A percentile compares a stretch with the other conserved stretches of the same genome.
phyloP scores from a whole-genome alignment of 2,888 invertebrate genomes.

The Graphium colonna region DNA sequence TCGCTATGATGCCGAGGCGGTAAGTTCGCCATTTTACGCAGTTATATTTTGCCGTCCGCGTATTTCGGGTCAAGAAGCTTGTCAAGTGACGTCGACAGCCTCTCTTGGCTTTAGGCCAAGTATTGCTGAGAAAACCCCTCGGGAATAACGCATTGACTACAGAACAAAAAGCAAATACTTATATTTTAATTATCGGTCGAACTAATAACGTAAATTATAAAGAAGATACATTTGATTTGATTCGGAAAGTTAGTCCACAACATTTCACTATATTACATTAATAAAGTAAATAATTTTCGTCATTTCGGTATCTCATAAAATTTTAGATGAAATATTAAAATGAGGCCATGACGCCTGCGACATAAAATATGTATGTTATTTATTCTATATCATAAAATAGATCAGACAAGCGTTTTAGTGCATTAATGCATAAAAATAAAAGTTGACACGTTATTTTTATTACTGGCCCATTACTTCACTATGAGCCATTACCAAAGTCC shows the following conservation, averaged over 20 bases:
- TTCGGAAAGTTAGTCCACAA: constrained; percentile 1
- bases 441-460: background rate
- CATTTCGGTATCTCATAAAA: background rate
- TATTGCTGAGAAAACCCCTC: constrained; percentile 39
- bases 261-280: background rate
- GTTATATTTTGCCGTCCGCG: constrained; percentile 44
- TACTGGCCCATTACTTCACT: no score
- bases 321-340: background rate
- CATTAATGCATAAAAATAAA: background rate
- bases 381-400: background rate
- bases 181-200: constrained; percentile 21
- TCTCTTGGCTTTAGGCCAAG: constrained; percentile 62
- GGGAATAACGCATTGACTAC: constrained; percentile 49
- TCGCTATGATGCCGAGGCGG: constrained; percentile 20
- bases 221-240: background rate
- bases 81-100: constrained; percentile 59
- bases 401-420: background rate
- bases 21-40: constrained; percentile 33
- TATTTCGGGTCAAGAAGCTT: constrained; percentile 68
- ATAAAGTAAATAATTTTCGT: background rate
- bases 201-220: background rate
- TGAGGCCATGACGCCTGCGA: background rate
- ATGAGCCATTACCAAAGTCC: no score
- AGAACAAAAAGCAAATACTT: constrained; percentile 40
- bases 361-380: background rate